A percentile compares a stretch with the other conserved stretches of the same genome.
Conservation (phyloP, 2,113 vertebrate genomes). For the Hypomesus transpacificus region DNA sequence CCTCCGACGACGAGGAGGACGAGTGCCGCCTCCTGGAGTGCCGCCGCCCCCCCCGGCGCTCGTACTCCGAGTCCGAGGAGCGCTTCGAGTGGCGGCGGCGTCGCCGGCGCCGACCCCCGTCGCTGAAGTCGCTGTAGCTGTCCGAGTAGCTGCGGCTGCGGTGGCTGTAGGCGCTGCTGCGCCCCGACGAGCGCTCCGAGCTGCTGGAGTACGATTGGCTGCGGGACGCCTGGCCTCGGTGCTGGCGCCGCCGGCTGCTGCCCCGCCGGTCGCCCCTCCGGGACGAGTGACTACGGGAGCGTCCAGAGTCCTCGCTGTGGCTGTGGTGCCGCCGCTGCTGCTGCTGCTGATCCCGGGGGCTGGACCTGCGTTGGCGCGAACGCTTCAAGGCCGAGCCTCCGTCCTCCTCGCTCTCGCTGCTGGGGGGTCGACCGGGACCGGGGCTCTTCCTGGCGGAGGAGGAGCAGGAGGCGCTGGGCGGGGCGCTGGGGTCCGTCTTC, state of each 20-base stretch:
- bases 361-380: constrained; percentile 78
- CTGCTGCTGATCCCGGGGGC: constrained; percentile 70
- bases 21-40: constrained; percentile 83
- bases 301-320: constrained; percentile 84
- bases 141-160: constrained; percentile 91
- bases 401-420: constrained; percentile 91
- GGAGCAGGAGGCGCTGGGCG: constrained; percentile 69
- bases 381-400: constrained; percentile 73
- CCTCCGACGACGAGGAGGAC: constrained; percentile 80
- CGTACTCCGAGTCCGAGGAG: constrained; percentile 91
- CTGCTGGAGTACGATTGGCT: constrained; percentile 88
- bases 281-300: constrained; percentile 82
- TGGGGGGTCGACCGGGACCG: constrained; percentile 60
- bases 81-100: constrained; percentile 72
- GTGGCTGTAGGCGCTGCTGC: constrained; percentile 81
- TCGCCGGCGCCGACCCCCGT: constrained; percentile 56
- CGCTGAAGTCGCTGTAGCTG: constrained; percentile 93
- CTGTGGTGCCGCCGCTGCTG: constrained; percentile 59
- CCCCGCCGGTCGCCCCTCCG: constrained; percentile 75
- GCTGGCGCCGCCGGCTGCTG: constrained; percentile 61
- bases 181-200: constrained; percentile 85
- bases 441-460: constrained; percentile 70
- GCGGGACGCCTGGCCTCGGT: constrained; percentile 73
- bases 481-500: constrained; percentile 58
- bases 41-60: constrained; percentile 71